Percentiles rank a stretch among this genome's conserved stretches.
These are phyloP conservation scores for Pristiophorus japonicus DNA, from an alignment of 2,113 vertebrate species.

Conservation along the genomic window DNA sequence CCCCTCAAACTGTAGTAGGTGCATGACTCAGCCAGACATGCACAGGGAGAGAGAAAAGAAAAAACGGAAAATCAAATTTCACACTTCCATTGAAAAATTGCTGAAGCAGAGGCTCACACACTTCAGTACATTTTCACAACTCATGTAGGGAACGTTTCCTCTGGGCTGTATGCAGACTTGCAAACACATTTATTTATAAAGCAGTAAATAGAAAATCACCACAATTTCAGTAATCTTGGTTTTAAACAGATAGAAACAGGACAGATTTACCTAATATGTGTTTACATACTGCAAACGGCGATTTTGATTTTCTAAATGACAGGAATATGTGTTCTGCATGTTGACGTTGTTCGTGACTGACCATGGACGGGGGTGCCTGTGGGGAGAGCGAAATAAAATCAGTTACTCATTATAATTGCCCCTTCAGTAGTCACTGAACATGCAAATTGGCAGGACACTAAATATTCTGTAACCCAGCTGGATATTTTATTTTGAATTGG, in stretches of 20 bases:
- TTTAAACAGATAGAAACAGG: conserved; percentile 25
- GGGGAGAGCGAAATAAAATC: conserved; percentile 43
- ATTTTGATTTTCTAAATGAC: conserved; percentile 97
- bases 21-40: neutral
- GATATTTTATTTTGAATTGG: neutral
- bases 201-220: neutral
- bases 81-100: neutral
- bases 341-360: conserved; percentile 92
- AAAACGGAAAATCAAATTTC: neutral
- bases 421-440: neutral
- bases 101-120: neutral
- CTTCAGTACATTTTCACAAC: neutral
- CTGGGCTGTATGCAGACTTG: neutral
- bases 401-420: neutral
- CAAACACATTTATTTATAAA: neutral
- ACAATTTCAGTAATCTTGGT: neutral
- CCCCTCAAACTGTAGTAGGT: neutral
- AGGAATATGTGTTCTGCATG: conserved; percentile 97
- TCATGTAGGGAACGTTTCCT: too few relatives aligned
- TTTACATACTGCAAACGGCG: conserved; percentile 95
- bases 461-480: neutral
- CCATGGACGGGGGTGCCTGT: conserved; percentile 97
- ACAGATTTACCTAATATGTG: conserved; percentile 86
- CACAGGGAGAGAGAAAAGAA: neutral
- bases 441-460: neutral